phyloP scores from a whole-genome alignment of 2,113 vertebrate species.

The Platysteira castanea region DNA sequence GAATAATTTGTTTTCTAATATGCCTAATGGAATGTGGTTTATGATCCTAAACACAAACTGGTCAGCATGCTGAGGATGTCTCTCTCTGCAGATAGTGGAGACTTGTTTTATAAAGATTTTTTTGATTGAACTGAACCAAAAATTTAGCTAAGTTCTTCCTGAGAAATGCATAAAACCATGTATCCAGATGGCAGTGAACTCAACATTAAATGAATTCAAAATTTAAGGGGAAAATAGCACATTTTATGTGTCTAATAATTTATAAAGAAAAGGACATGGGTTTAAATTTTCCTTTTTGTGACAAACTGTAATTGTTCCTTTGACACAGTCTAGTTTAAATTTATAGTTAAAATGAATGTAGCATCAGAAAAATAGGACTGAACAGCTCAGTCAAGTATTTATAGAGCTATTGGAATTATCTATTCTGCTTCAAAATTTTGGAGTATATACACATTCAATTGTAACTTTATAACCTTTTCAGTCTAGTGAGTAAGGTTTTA shows the following conservation, averaged over 20 bases:
- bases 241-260: slow-evolving; percentile 49
- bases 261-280: neutral
- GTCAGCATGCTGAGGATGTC: neutral
- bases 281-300: slow-evolving; percentile 40
- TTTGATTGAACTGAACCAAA: neutral
- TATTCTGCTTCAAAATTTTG: slow-evolving; percentile 40
- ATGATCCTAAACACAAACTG: slow-evolving; percentile 22
- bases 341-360: slow-evolving; percentile 20
- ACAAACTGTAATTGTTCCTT: slow-evolving; percentile 58
- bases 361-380: slow-evolving; percentile 18
- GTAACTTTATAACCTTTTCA: slow-evolving; percentile 51
- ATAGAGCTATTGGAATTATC: slow-evolving; percentile 33
- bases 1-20: slow-evolving; percentile 32
- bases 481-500: slow-evolving; percentile 33
- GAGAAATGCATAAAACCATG: neutral
- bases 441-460: slow-evolving; percentile 50
- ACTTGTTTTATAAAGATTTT: neutral
- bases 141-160: neutral
- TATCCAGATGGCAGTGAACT: neutral
- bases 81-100: neutral
- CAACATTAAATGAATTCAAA: slow-evolving; percentile 31
- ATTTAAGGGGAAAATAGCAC: slow-evolving; percentile 27
- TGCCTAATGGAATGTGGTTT: slow-evolving; percentile 40
- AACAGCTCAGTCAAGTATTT: slow-evolving; percentile 47
- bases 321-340: slow-evolving; percentile 50